These are phyloP conservation scores for Panthera tigris DNA, from an alignment of 2,113 vertebrate species.

Conservation along the genomic window DNA sequence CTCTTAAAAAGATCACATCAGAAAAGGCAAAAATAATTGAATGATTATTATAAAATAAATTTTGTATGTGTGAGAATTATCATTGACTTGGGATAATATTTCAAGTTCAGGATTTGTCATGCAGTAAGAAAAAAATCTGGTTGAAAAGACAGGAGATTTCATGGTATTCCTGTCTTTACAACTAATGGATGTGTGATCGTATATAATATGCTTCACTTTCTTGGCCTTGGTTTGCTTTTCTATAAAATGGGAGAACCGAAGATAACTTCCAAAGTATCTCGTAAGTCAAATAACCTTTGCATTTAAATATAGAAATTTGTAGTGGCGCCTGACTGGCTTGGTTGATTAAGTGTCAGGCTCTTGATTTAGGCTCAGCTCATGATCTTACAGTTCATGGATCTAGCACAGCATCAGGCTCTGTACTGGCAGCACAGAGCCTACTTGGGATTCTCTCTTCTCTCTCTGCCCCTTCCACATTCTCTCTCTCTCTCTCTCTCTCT, in stretches of 20 bases:
- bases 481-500: too few species aligned
- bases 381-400: too few species aligned
- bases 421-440: too few species aligned
- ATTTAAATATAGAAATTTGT: constrained; percentile 4
- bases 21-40: not conserved
- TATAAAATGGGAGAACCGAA: not conserved
- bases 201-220: not conserved
- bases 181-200: not conserved
- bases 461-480: too few species aligned
- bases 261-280: not conserved
- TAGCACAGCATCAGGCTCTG: too few species aligned
- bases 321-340: not conserved
- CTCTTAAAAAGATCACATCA: not conserved
- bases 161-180: not conserved
- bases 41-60: not conserved
- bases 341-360: too few species aligned
- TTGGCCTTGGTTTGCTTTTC: not conserved
- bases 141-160: not conserved
- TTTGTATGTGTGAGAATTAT: not conserved
- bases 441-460: too few species aligned
- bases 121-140: not conserved
- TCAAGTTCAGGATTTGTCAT: not conserved
- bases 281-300: not conserved
- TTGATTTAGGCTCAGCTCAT: too few species aligned
- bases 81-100: not conserved